Evolutionary conservation across 2,888 invertebrate species (phyloP).

Genomic region (Zhengitettix transpicula): DNA sequence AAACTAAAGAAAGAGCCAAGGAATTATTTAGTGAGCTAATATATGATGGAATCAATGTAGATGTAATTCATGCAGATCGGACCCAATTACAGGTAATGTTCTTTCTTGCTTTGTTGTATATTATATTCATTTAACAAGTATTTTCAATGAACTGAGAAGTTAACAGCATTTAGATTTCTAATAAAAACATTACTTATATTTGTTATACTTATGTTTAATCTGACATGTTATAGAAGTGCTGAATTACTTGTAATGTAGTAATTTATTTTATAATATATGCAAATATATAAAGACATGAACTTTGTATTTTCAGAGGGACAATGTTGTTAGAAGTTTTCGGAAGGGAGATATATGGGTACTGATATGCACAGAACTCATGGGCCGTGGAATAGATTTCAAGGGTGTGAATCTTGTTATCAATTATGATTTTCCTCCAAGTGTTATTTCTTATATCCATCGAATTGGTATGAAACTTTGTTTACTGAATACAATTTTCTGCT

Average conservation of each 20-base stretch:
- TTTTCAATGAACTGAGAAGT: too few species aligned
- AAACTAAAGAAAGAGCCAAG: constrained; percentile 83
- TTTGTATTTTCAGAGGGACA: constrained; percentile 54
- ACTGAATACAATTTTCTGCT: background rate
- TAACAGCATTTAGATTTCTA: too few species aligned
- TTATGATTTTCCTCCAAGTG: constrained; percentile 88
- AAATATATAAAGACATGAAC: too few species aligned
- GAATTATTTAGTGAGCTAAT: constrained; percentile 80
- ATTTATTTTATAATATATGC: too few species aligned
- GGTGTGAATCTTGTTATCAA: constrained; percentile 93
- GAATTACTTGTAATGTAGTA: too few species aligned
- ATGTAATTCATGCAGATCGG: constrained; percentile 83
- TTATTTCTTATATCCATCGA: constrained; percentile 80
- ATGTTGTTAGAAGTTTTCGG: constrained; percentile 77
- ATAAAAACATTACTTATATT: too few species aligned
- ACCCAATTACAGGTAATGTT: constrained; percentile 57
- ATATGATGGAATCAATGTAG: constrained; percentile 84
- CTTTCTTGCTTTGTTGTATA: too few species aligned
- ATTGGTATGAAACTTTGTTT: constrained; percentile 31
- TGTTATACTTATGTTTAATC: too few species aligned
- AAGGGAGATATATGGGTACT: constrained; percentile 89
- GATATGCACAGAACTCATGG: constrained; percentile 93
- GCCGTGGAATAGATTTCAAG: constrained; percentile 91
- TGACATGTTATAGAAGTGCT: too few species aligned
- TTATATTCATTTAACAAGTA: too few species aligned